Evolutionary conservation across 2,797 vertebrate genomes (phyloP).

Genomic region (Paramormyrops hopkinsi): DNA sequence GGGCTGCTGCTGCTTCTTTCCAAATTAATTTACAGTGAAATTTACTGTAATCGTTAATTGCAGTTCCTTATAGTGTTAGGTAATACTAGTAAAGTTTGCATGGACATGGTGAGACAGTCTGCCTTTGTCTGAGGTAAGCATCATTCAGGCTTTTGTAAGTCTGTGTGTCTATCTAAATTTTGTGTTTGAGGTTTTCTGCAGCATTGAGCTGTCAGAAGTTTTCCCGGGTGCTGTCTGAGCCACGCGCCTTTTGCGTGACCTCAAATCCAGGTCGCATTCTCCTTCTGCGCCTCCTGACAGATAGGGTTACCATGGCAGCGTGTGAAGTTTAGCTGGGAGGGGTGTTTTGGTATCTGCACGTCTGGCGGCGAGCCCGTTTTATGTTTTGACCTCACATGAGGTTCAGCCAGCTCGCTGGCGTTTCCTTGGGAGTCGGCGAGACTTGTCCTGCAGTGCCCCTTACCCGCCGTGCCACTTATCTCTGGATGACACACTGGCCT

Average conservation of each 20-base stretch:
- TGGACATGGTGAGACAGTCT: neutral
- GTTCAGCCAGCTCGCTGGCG: neutral
- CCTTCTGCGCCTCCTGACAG: neutral
- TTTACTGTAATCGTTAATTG: neutral
- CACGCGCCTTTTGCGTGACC: neutral
- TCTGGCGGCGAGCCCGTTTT: neutral
- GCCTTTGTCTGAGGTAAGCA: neutral
- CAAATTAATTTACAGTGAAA: neutral
- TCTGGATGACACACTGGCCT: constrained; percentile 23
- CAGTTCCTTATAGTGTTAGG: neutral
- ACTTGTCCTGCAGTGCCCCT: neutral
- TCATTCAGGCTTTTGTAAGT: neutral
- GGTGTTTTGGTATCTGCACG: neutral
- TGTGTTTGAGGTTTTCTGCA: neutral
- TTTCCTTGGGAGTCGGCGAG: neutral
- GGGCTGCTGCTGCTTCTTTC: neutral
- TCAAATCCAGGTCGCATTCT: neutral
- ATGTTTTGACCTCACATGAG: neutral
- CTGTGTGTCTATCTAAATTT: neutral
- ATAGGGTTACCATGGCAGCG: neutral
- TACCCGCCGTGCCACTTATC: neutral
- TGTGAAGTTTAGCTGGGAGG: neutral
- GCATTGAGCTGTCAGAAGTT: neutral
- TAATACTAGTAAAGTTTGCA: neutral
- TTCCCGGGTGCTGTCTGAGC: neutral